These are phyloP conservation scores for Cynodonichthys magdalenae DNA, from an alignment of 2,797 vertebrate species.

Conservation along the genomic window DNA sequence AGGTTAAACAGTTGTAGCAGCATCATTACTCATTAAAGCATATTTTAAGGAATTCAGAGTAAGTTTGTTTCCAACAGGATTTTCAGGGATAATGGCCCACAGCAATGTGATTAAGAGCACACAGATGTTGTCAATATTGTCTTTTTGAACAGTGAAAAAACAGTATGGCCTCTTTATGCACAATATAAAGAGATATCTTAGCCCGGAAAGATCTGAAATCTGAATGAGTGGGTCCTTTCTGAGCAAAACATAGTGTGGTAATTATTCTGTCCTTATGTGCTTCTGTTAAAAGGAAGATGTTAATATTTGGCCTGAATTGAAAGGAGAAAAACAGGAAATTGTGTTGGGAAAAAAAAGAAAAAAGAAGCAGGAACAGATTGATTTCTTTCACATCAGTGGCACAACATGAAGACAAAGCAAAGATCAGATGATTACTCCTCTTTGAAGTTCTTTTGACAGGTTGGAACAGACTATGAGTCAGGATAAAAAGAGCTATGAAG, in stretches of 20 bases:
- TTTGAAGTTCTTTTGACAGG: conserved; percentile 2
- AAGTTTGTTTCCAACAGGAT: conserved; percentile 47
- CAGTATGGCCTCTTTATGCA: conserved; percentile 28
- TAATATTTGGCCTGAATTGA: neutral
- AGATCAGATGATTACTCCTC: neutral
- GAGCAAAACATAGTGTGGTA: neutral
- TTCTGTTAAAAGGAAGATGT: neutral
- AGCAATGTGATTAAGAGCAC: conserved; percentile 53
- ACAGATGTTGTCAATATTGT: conserved; percentile 66
- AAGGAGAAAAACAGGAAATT: neutral
- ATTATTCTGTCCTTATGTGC: neutral
- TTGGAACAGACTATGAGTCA: neutral
- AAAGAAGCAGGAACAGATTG: neutral
- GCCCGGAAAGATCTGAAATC: neutral
- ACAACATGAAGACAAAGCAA: neutral
- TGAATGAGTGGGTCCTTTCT: too few species aligned
- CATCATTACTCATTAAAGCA: conserved; percentile 72
- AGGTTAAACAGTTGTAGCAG: conserved; percentile 56
- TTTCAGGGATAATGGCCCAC: conserved; percentile 31
- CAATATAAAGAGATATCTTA: too few species aligned
- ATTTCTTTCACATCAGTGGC: conserved; percentile 1
- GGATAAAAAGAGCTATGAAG: neutral
- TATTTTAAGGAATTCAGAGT: conserved; percentile 63
- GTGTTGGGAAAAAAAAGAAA: too few species aligned
- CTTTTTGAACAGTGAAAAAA: conserved; percentile 44